Evolutionary conservation across 1,140 invertebrate genomes (phyloP).

Genomic region (Prorops nasuta): DNA sequence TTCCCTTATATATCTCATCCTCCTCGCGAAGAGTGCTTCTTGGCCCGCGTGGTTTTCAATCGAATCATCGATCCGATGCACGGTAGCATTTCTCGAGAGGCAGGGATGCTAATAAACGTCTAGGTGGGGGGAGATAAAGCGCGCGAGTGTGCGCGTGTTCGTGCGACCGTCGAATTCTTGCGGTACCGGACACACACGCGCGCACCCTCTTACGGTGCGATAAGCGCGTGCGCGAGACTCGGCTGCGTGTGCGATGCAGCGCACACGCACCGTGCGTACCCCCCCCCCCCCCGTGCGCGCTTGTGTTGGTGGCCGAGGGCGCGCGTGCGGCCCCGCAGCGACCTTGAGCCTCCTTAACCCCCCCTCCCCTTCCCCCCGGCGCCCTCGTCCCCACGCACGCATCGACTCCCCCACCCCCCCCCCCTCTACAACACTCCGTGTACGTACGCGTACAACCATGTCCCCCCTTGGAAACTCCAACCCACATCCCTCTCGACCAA

Average conservation of each 20-base stretch:
- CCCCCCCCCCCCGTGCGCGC: slow-evolving; percentile 13
- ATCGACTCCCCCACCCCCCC: slow-evolving; percentile 15
- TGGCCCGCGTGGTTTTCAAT: too few species aligned
- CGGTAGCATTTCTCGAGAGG: too few species aligned
- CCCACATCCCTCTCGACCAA: neutral
- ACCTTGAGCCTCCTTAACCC: slow-evolving; percentile 44
- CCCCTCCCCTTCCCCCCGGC: slow-evolving; percentile 15
- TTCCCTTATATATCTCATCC: too few species aligned
- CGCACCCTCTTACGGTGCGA: neutral
- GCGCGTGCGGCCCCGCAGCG: slow-evolving; percentile 49
- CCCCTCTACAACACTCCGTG: slow-evolving; percentile 18
- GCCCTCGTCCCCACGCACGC: slow-evolving; percentile 1
- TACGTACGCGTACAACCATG: slow-evolving; percentile 17
- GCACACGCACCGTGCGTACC: slow-evolving; percentile 13
- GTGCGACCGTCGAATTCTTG: too few species aligned
- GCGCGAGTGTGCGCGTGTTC: too few species aligned
- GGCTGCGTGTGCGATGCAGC: slow-evolving; percentile 20
- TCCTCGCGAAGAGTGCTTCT: too few species aligned
- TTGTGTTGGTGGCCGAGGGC: slow-evolving; percentile 34
- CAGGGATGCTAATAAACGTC: too few species aligned
- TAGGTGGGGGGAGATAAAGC: too few species aligned
- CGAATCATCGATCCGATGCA: too few species aligned
- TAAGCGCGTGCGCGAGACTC: neutral
- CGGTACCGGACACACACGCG: slow-evolving; percentile 8
- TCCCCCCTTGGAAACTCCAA: slow-evolving; percentile 13